Evolutionary conservation across 2,113 vertebrate species (phyloP).

Genomic region (Anarrhichthys ocellatus): DNA sequence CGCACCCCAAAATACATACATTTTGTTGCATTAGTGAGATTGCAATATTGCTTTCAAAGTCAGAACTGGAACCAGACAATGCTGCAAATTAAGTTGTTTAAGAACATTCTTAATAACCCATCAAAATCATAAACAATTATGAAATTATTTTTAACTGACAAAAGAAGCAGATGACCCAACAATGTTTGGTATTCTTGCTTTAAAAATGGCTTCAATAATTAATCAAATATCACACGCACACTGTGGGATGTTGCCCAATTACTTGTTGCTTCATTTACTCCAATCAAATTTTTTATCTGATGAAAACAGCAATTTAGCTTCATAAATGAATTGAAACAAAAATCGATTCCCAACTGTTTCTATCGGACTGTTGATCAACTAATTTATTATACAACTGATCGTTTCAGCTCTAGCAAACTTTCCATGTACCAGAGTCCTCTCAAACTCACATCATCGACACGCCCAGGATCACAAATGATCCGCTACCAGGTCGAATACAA

Average conservation of each 20-base stretch:
- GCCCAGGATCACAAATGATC: neutral
- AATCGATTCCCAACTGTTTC: neutral
- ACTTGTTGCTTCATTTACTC: neutral
- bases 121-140: too few species aligned
- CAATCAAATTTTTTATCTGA: neutral
- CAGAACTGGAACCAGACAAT: neutral
- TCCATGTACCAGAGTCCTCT: neutral
- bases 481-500: conserved; percentile 1
- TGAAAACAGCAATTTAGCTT: neutral
- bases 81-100: neutral
- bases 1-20: neutral
- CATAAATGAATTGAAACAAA: neutral
- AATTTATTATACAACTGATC: neutral
- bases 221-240: neutral
- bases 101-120: neutral
- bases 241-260: neutral
- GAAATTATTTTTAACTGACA: neutral
- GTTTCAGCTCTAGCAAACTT: neutral
- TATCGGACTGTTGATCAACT: neutral
- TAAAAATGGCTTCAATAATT: neutral
- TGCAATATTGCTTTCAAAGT: neutral
- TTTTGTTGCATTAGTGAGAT: neutral
- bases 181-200: neutral
- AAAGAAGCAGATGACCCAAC: neutral
- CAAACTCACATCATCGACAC: neutral